Base-by-base conservation (phyloP, 2,888 invertebrate genomes). In the Cephus rjabovi region DNA sequence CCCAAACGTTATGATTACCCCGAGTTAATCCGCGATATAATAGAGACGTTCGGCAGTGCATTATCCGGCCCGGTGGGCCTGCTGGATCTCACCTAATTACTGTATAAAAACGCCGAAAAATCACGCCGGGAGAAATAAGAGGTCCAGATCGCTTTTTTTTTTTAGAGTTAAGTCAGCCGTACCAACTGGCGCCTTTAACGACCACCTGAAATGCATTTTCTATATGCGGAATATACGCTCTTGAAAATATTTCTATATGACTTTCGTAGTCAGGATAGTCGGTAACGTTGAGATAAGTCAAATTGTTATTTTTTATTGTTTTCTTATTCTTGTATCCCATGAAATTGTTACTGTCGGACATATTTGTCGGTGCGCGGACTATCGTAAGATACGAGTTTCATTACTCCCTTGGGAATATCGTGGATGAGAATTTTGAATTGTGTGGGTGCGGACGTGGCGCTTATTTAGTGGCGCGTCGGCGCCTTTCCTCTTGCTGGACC, bases 1-100 rank as follows among this genome's bases (percentile, higher is more conserved):
- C 35, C 23, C n/a, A 74, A 79, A 87, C 82, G 83, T 86, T 84
- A 81, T 86, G 85, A 89, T 89, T 88, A 90, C 83, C 86, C 76
- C 80, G 82, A 83, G 82, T 86, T 86, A 86, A 88, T 88, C 83
- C 85, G 81, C 80, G 82, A 86, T 83, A 84, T 89, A 89, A 89
- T 90, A 86, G 87, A 89, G 89, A 88, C 84, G 88, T 89, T 89
- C 82, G 81, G 82, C 78, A 76, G 79, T 79, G 82, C 83, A 84
- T 87, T 87, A 84, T 81, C 80, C 79, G 82, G 78, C 79, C 80
- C 83, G 81, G 80, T 85, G 85, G 86, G 81, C 80, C 23, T 56
- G 23, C 23, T 56, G 81, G 83, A 82, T 83, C 78, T 81, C 78
- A 76, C 75, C 86, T 89, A 89, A 89, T 89, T 89, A 86, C 86